phyloP scores from a whole-genome alignment of 2,797 vertebrate genomes.

The Masticophis lateralis region DNA sequence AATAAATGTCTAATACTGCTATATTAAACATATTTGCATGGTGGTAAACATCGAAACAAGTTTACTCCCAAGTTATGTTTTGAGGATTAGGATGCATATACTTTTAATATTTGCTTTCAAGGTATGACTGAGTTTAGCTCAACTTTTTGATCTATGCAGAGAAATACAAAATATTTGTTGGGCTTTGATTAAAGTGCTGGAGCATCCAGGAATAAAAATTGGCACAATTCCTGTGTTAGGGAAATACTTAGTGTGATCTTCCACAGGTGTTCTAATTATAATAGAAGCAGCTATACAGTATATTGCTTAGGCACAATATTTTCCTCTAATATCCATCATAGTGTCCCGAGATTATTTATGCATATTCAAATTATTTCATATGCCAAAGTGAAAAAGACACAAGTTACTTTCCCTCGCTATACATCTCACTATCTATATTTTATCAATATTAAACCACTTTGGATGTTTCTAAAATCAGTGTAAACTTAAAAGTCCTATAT shows the following conservation, averaged over 20 bases:
- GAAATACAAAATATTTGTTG: conserved; percentile 60
- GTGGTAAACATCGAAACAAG: not conserved
- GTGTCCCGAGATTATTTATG: conserved; percentile 18
- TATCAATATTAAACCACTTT: conserved; percentile 3
- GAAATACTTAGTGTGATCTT: conserved; percentile 57
- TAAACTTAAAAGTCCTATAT: not conserved
- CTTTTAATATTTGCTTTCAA: conserved; percentile 67
- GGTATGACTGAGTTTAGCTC: conserved; percentile 65
- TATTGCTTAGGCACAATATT: conserved; percentile 17
- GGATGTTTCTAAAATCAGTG: conserved; percentile 9
- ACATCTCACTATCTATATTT: not conserved
- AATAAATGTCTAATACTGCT: conserved; percentile 43
- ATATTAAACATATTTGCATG: conserved; percentile 8
- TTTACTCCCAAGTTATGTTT: conserved; percentile 16
- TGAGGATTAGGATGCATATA: conserved; percentile 24
- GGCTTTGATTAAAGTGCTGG: conserved; percentile 59
- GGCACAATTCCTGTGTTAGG: conserved; percentile 55
- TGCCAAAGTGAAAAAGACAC: not conserved
- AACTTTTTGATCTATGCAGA: conserved; percentile 63
- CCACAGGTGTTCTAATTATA: conserved; percentile 45
- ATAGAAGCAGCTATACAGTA: conserved; percentile 39
- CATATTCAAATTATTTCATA: not conserved
- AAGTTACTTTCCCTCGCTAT: not conserved
- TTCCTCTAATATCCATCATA: conserved; percentile 21
- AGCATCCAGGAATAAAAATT: conserved; percentile 67